Percentiles rank a stretch among this genome's conserved stretches.
These are phyloP conservation scores for Cathartes aura DNA, from an alignment of 2,113 vertebrate species.

Conservation along the genomic window DNA sequence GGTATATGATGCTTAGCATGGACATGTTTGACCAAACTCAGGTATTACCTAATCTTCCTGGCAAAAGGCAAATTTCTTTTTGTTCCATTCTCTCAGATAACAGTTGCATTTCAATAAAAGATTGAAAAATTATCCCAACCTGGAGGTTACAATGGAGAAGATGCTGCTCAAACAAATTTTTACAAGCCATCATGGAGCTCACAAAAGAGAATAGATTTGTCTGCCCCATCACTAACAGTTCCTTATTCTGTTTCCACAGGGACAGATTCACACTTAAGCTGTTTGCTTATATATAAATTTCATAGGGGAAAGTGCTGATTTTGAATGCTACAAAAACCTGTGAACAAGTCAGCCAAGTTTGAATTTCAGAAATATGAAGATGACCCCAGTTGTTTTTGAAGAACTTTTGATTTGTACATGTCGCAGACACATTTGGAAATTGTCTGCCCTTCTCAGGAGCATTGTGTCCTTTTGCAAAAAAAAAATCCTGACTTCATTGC, in stretches of 20 bases:
- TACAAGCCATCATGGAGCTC: neutral
- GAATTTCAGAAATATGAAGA: neutral
- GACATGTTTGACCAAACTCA: neutral
- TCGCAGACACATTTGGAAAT: neutral
- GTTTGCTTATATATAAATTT: neutral
- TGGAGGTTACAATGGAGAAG: neutral
- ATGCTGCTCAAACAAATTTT: neutral
- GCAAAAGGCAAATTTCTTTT: neutral
- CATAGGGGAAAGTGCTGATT: neutral
- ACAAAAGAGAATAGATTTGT: neutral
- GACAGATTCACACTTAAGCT: neutral
- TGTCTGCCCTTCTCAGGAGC: neutral
- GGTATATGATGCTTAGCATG: neutral
- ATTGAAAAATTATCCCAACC: neutral
- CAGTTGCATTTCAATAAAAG: neutral
- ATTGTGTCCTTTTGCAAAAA: neutral
- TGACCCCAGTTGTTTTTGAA: neutral
- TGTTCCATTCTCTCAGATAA: neutral
- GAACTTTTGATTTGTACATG: neutral
- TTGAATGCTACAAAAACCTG: neutral
- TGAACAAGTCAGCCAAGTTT: neutral
- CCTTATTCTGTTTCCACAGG: neutral
- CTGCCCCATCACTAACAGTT: neutral
- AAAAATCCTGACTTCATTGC: neutral
- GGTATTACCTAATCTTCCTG: neutral